Conservation (phyloP, 37 sponge, comb jelly and placozoan genomes). For the Oopsacas minuta region DNA sequence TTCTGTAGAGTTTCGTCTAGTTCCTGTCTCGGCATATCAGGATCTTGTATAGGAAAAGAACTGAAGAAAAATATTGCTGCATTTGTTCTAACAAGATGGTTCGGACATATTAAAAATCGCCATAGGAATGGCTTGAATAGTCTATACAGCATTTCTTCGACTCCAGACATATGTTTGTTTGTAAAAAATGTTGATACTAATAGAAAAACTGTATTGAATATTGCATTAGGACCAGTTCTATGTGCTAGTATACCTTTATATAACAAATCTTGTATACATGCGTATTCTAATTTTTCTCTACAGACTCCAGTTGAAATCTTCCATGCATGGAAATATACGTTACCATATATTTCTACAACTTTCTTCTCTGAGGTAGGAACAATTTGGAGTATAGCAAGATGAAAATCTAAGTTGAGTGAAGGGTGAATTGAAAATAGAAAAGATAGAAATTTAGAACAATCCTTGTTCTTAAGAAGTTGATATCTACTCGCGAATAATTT, state of each 20-base stretch:
- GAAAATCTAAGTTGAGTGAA: constrained; percentile 41
- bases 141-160: constrained; percentile 44
- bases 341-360: constrained; percentile 53
- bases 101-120: constrained; percentile 60
- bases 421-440: constrained; percentile 57
- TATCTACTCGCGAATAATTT: not conserved
- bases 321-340: constrained; percentile 74
- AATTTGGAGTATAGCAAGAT: constrained; percentile 46
- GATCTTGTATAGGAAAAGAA: constrained; percentile 68
- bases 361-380: constrained; percentile 38
- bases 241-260: not conserved
- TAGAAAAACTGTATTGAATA: constrained; percentile 13
- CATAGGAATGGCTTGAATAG: constrained; percentile 70
- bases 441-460: constrained; percentile 36
- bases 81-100: constrained; percentile 54
- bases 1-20: constrained; percentile 42
- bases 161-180: constrained; percentile 37
- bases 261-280: not conserved
- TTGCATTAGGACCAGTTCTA: not conserved
- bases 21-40: constrained; percentile 33
- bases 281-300: constrained; percentile 21
- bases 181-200: constrained; percentile 39
- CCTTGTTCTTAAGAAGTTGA: not conserved
- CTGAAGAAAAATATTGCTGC: constrained; percentile 49
- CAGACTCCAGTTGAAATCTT: constrained; percentile 42